Evolutionary conservation across 2,888 invertebrate genomes (phyloP).

Genomic region (Plebejus argus): DNA sequence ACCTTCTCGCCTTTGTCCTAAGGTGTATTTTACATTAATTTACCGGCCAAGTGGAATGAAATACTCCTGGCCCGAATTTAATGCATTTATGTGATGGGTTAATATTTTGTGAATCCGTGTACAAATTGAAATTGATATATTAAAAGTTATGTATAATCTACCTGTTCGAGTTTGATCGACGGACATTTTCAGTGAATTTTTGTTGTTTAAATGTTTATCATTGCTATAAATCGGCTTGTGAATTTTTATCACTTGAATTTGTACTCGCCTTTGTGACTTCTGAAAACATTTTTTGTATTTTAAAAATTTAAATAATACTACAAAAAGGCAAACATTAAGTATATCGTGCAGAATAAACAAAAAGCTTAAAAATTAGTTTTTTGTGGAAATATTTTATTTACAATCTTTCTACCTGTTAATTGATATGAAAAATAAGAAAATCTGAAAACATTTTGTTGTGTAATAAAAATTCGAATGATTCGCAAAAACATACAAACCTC

Average conservation of each 20-base stretch:
- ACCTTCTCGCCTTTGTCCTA: neutral
- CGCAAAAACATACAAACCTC: no score
- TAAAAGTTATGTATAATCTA: constrained; percentile 2
- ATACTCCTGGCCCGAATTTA: neutral
- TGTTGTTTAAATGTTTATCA: neutral
- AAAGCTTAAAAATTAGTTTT: no score
- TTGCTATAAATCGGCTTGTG: neutral
- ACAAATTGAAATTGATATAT: constrained; percentile 14
- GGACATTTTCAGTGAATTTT: neutral
- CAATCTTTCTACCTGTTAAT: no score
- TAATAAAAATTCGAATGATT: no score
- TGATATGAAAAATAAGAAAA: no score
- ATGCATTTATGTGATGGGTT: constrained; percentile 18
- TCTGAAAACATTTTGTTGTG: no score
- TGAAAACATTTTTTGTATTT: no score
- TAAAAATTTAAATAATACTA: neutral
- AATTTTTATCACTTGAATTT: neutral
- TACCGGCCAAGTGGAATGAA: neutral
- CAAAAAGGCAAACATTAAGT: neutral
- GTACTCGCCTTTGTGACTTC: no score
- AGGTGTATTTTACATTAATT: constrained; percentile 10
- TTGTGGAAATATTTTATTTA: no score
- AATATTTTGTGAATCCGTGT: neutral
- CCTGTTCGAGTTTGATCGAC: neutral
- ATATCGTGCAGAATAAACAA: neutral